Evolutionary conservation across 2,113 vertebrate species (phyloP).

Genomic region (Passer montanus): DNA sequence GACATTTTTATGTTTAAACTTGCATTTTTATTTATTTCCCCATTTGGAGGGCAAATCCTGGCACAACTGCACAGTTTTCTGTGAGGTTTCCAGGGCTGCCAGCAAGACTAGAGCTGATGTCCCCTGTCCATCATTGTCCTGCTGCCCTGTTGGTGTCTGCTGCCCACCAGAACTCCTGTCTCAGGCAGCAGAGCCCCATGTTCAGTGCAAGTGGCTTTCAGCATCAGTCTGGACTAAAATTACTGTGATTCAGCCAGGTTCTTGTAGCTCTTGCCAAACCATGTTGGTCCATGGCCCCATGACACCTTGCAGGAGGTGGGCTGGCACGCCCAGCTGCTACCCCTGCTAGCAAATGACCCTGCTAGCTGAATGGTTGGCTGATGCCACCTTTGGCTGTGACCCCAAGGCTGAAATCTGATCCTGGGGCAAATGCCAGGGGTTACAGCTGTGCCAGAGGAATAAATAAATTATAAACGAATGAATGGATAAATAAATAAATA

Average conservation of each 20-base stretch:
- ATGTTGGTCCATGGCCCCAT: background rate
- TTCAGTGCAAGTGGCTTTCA: background rate
- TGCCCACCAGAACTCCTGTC: background rate
- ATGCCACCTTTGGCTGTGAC: background rate
- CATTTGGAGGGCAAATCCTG: background rate
- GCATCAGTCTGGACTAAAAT: background rate
- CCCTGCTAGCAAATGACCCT: background rate
- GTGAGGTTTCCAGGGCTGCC: background rate
- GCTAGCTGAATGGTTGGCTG: background rate
- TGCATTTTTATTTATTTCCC: background rate
- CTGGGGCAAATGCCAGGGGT: background rate
- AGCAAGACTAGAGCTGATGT: background rate
- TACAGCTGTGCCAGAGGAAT: background rate
- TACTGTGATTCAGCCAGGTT: background rate
- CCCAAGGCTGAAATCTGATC: background rate
- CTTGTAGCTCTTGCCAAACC: background rate
- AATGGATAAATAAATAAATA: background rate
- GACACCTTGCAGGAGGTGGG: background rate
- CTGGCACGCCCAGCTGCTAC: background rate
- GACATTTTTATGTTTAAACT: background rate
- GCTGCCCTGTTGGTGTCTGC: background rate
- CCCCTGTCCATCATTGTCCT: background rate
- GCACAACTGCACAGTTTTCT: background rate
- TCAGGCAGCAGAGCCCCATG: background rate
- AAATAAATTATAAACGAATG: background rate